Percentiles rank a stretch among this genome's conserved stretches.
Conservation (phyloP, 2,888 invertebrate genomes). For the Epinotia nisella region DNA sequence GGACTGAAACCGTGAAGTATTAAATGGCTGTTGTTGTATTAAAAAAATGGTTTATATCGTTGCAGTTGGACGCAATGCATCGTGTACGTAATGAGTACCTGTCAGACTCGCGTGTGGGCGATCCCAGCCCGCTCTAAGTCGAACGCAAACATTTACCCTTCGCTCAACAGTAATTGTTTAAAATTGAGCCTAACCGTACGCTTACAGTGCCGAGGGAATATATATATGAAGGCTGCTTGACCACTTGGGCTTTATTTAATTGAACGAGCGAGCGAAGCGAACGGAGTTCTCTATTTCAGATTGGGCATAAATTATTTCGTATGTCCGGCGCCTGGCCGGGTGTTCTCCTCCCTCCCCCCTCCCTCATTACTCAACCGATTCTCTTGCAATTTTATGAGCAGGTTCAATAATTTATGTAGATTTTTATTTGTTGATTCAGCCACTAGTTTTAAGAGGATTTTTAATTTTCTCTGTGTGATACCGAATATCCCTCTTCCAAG, state of each 20-base stretch:
- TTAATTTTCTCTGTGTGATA: not conserved
- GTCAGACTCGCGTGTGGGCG: constrained; percentile 84
- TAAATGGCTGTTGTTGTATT: constrained; percentile 3
- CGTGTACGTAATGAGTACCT: constrained; percentile 82
- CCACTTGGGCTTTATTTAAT: not conserved
- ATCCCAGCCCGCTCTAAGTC: constrained; percentile 74
- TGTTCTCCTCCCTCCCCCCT: no score
- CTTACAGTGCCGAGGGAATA: constrained; percentile 35
- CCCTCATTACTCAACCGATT: no score
- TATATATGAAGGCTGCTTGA: not conserved
- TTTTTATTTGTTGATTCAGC: no score
- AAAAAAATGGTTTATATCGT: constrained; percentile 26
- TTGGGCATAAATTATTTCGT: no score
- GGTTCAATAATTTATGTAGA: no score
- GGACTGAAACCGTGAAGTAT: not conserved
- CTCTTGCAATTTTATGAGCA: no score
- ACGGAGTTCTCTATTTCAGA: no score
- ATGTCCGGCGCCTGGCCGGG: no score
- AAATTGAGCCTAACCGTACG: constrained; percentile 76
- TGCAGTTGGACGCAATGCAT: constrained; percentile 57
- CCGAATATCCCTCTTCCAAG: no score
- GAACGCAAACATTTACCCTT: constrained; percentile 84
- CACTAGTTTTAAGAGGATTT: not conserved
- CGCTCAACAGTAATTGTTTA: constrained; percentile 84
- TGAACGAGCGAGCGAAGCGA: no score